Base-by-base conservation (phyloP, 2,888 invertebrate genomes). In the Desoria tigrina region DNA sequence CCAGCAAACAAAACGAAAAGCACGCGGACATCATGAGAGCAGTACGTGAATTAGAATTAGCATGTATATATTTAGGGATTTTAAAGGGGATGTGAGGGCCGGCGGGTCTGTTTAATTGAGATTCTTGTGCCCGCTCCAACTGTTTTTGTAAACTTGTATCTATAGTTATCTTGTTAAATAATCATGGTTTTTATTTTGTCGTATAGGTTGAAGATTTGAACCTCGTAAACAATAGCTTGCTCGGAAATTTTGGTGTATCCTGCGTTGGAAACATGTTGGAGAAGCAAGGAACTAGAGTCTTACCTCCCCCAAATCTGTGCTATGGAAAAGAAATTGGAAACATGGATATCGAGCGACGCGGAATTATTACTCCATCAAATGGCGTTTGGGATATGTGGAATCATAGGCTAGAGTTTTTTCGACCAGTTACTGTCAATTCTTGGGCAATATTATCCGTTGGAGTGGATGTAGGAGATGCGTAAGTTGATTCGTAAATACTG, bases 251-350 rank as follows among this genome's bases (percentile, higher is more conserved):
- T 45, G 66, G 63, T 1, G 54, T 66, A 9, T 24, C 26, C 3
- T 32, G 62, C n/a, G 14, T 23, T 2, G 42, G 23, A 16, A n/a
- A 27, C 7, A 24, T 66, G 50, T 28, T 50, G 24, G 26, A 53
- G 7, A 14, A 63, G 2, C 2, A 23, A 39, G 37, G 49, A 11
- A 54, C 59, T 24, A 51, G 66, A 23, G 66, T 66, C 23, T 32
- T 66, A 18, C 9, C 42, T 9, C 28, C 63, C n/a, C 66, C 66
- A 14, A 50, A 26, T 27, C 59, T 66, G 18, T 39, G 28, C 14
- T 66, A 63, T 23, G 66, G 66, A 32, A 4, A n/a, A 6, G 18
- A 21, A 7, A 55, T 9, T 4, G 11, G 9, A 6, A 26, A 24
- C 7, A 7, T 6, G 16, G 39, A 7, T 23, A 18, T 7, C 24